Base-by-base conservation (phyloP, 2,113 vertebrate genomes). In the Psettodes erumei region DNA sequence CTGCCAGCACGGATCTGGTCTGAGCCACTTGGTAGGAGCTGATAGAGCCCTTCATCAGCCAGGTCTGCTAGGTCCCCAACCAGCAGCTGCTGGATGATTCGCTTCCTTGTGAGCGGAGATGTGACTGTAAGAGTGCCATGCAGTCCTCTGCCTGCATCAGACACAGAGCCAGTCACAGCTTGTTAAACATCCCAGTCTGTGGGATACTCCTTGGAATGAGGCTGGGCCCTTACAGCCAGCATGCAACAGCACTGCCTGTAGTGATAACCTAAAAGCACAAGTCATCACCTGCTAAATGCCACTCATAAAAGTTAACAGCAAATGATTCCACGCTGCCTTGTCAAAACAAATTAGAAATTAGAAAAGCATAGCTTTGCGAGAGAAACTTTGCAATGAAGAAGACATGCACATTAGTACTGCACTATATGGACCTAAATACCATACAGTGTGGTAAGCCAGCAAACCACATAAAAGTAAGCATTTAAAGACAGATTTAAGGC, bases 11-110 rank as follows among this genome's bases (percentile, higher is more conserved):
- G 75, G 2, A 76, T 62, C 55, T 75, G 89, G 27, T 77, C 67
- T 33, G 64, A 63, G 19, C 81, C 75, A 3, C 88, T 90, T n/a
- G 90, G 88, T 19, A 93, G 83, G 63, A 94, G 90, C 74, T 88
- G 77, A 54, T 91, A 40, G 23, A 93, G 87, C 40, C 79, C 85
- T 30, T 92, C 92, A 33, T 94, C 94, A 5, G 91, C 90, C 69
- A 94, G 81, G 53, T 95, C 94, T 21, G 92, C 91, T 54, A 94
- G 79, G 79, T 94, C 94, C 1, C 92, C 93, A 16, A 78, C 80
- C 79, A 94, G 81, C 66, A 95, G 86, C 64, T 94, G 88, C 70
- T 92, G 90, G 63, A 95, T 43, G 54, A 94, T 61, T 75, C 30
- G 82, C 76, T 86, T 94, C 78, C 93, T 90, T 50, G 28, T 69